phyloP scores from a whole-genome alignment of 1,140 invertebrate species.

The Thaumetopoea pityocampa region DNA sequence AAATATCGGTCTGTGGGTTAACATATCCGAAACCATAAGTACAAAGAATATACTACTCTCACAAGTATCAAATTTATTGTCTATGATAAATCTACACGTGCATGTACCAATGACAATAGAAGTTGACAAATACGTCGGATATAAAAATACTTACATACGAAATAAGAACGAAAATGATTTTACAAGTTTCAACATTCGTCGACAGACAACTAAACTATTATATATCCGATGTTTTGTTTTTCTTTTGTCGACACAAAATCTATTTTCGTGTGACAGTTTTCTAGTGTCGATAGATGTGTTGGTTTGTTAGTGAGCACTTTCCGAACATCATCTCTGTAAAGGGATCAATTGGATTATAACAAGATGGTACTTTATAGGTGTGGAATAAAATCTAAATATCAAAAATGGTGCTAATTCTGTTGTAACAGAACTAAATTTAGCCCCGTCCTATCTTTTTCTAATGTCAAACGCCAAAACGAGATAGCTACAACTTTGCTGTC shows the following conservation, averaged over 20 bases:
- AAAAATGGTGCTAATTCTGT: no score
- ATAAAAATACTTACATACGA: constrained; percentile 8
- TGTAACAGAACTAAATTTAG: no score
- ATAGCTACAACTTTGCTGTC: no score
- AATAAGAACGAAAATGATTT: constrained; percentile 23
- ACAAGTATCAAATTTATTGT: no score
- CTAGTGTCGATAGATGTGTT: constrained; percentile 37
- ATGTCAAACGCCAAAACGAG: no score
- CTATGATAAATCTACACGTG: no score
- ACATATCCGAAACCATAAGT: no score
- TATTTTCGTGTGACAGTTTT: constrained; percentile 37
- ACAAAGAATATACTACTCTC: no score
- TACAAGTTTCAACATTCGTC: constrained; percentile 31
- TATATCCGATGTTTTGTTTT: constrained; percentile 40
- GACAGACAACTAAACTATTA: constrained; percentile 25
- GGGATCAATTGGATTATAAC: background rate
- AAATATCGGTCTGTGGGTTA: no score
- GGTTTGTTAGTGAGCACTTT: constrained; percentile 23
- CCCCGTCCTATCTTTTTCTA: no score
- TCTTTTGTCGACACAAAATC: constrained; percentile 15
- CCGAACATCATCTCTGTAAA: constrained; percentile 16
- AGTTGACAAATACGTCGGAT: background rate
- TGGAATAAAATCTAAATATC: no score
- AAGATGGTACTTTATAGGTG: background rate
- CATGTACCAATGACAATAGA: no score